Evolutionary conservation across 1,140 invertebrate species (phyloP).

Genomic region (silkworm (Bombyx mori)): DNA sequence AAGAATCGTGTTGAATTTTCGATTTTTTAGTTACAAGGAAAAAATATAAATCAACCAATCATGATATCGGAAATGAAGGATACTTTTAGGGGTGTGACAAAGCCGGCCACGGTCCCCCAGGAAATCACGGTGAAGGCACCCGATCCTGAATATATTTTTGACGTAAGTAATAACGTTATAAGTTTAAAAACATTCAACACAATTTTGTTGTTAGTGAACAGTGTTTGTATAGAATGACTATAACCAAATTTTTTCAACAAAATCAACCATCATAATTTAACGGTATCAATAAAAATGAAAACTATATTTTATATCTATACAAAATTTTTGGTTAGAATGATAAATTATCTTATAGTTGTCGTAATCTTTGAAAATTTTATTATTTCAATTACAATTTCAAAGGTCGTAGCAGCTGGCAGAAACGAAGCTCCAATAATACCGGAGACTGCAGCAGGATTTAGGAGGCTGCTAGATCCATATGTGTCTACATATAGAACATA

Average conservation of each 20-base stretch:
- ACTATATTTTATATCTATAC: too few relatives aligned
- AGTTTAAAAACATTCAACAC: neutral
- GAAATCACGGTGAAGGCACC: conserved; percentile 36
- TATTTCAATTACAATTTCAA: neutral
- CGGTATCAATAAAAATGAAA: too few relatives aligned
- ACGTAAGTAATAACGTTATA: too few relatives aligned
- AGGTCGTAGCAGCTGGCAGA: conserved; percentile 51
- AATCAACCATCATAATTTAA: too few relatives aligned
- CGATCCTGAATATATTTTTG: conserved; percentile 55
- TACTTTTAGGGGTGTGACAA: conserved; percentile 35
- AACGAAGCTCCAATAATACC: conserved; percentile 48
- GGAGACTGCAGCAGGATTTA: conserved; percentile 34
- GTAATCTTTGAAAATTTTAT: too few relatives aligned
- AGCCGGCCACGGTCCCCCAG: conserved; percentile 28
- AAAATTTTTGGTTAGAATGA: too few relatives aligned
- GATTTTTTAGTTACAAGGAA: conserved; percentile 38
- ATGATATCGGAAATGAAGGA: conserved; percentile 59
- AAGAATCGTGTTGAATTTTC: neutral
- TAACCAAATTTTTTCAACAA: neutral
- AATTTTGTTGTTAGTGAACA: neutral
- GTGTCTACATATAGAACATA: conserved; percentile 42
- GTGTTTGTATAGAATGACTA: neutral
- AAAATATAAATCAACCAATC: conserved; percentile 37
- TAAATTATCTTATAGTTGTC: too few relatives aligned
- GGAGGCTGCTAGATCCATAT: conserved; percentile 51